phyloP scores from a whole-genome alignment of 2,113 vertebrate species.

The Vimba vimba region DNA sequence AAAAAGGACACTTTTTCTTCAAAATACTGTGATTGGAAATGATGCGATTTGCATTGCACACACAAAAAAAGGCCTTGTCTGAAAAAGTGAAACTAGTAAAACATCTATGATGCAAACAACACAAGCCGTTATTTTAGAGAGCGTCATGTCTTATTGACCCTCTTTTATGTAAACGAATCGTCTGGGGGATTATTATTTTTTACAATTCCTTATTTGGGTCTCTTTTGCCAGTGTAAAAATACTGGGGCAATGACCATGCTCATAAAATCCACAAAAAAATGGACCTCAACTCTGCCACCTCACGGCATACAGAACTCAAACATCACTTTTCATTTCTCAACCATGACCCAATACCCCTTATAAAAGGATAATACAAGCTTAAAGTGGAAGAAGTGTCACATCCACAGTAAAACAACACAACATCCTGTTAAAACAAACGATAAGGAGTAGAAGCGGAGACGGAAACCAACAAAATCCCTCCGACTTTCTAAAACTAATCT shows the following conservation, averaged over 20 bases:
- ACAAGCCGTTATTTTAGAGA: conserved; percentile 55
- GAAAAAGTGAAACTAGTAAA: conserved; percentile 11
- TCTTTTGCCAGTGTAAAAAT: conserved; percentile 41
- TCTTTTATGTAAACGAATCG: conserved; percentile 36
- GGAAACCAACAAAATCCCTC: too few relatives aligned
- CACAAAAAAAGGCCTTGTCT: background rate
- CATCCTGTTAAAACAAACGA: conserved; percentile 46
- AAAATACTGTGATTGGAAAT: conserved; percentile 19
- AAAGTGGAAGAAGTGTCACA: conserved; percentile 30
- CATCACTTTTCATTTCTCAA: background rate
- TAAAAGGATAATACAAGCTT: conserved; percentile 21
- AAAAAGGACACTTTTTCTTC: conserved; percentile 10
- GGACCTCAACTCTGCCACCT: background rate
- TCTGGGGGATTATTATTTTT: background rate
- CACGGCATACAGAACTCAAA: background rate
- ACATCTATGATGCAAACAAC: conserved; percentile 54
- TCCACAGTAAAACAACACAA: conserved; percentile 39
- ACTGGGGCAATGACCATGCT: background rate
- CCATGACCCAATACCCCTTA: conserved; percentile 9
- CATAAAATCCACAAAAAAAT: conserved; percentile 10
- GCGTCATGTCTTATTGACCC: conserved; percentile 20
- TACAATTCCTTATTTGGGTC: conserved; percentile 13
- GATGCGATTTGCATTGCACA: conserved; percentile 46
- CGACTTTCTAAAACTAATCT: conserved; percentile 61
- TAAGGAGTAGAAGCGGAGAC: conserved; percentile 8